Evolutionary conservation across 2,797 vertebrate genomes (phyloP), one percentile per base, ranked within the genome.

Genomic region (Notolepis coatsorum): DNA sequence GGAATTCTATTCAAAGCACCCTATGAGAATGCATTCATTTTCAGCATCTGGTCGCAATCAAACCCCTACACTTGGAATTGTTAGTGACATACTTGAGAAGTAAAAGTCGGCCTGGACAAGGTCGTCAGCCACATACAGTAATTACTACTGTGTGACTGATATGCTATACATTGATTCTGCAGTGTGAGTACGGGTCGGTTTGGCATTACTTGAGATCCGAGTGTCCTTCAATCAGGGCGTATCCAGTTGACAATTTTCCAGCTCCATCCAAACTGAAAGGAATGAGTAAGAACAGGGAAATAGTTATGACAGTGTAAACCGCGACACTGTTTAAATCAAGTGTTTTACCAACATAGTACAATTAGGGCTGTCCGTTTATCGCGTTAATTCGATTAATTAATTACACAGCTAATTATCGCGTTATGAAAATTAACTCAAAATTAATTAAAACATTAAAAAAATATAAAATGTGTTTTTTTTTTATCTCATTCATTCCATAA

Each of bases 181-280:
- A 31, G 9, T 9, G 9, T 4, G 4, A 31, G 4, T 9, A 4
- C 4, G 9, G 28, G 28, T 39, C 28, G 28, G 28, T 31, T 4
- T 0, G 2, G 9, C 28, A 18, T 78, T 88, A 95, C 95, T 92
- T 92, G 24, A 95, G 92, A 30, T 91, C 38, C 0, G 93, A 91
- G 41, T 92, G 94, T 1, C 92, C 93, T 68, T 95, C 94, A 12
- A 96, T 81, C 50, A 95, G 30, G 0, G 93, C 93, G 0, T 93
- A 95, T 67, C 94, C 95, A 0, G 75, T 66, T 7, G 91, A 80
- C 2, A 90, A 85, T 58, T 76, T 87, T 2, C 91, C 85, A 17
- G 59, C 69, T 64, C 95, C 90, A 0, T 96, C 93, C 20, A 92
- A 91, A 71, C 95, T 95, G 61, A 57, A 28, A 53, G 38, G 0